These are phyloP conservation scores for Hystrix brachyura DNA, from an alignment of 2,113 vertebrate genomes.

Conservation along the genomic window DNA sequence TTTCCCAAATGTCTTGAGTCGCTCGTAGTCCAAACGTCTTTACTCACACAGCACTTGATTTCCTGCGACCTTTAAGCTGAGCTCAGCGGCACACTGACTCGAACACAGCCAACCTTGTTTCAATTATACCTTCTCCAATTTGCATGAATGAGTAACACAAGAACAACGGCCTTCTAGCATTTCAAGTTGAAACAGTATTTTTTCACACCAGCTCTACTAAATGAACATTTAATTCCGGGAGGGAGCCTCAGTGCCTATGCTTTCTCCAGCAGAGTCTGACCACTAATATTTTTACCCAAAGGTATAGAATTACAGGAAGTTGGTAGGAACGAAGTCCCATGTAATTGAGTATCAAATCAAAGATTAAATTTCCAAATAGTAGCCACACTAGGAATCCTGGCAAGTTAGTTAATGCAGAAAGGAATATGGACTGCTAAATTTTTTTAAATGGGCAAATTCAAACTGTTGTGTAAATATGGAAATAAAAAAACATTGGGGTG, in stretches of 20 bases:
- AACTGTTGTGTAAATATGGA: conserved; percentile 49
- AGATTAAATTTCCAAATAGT: conserved; percentile 90
- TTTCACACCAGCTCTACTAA: conserved; percentile 86
- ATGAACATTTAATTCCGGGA: conserved; percentile 84
- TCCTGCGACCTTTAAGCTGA: conserved; percentile 85
- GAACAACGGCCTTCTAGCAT: conserved; percentile 86
- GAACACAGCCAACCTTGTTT: conserved; percentile 88
- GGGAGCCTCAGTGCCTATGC: conserved; percentile 89
- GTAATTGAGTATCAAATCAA: conserved; percentile 92
- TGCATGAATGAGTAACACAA: conserved; percentile 86
- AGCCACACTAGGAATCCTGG: conserved; percentile 87
- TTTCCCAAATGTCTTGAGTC: conserved; percentile 87
- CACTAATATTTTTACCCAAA: conserved; percentile 97
- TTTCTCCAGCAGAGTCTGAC: conserved; percentile 90
- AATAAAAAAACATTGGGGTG: conserved; percentile 17
- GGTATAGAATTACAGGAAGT: conserved; percentile 99
- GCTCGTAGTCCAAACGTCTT: conserved; percentile 86
- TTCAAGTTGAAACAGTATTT: conserved; percentile 86
- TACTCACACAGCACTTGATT: conserved; percentile 86
- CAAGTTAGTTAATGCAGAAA: conserved; percentile 83
- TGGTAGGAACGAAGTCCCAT: conserved; percentile 92
- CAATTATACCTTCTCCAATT: conserved; percentile 88
- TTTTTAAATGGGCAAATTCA: conserved; percentile 35
- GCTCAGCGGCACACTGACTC: conserved; percentile 85
- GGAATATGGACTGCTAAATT: conserved; percentile 38